Evolutionary conservation across 2,888 invertebrate genomes (phyloP), one percentile per base, ranked within the genome.

Genomic region (Pomacea canaliculata): DNA sequence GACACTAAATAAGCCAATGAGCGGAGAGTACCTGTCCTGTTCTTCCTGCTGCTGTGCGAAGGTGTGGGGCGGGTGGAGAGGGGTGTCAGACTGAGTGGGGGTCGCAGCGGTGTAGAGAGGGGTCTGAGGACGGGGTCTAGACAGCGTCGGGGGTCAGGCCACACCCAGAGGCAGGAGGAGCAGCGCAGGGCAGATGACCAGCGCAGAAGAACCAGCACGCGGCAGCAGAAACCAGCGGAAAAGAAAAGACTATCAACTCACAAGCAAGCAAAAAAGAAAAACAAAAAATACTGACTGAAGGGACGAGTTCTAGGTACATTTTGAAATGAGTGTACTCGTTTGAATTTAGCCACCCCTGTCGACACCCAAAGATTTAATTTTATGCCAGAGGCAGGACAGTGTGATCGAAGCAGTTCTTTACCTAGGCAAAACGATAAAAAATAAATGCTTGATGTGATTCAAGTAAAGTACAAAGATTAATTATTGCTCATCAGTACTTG

Each of bases 1-100:
- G 73, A 73, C 59, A 67, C 66, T 16, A 27, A 65, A 66, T 9
- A n/a, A 73, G 72, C 73, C 73, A 73, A 71, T 66, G 49, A 63
- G 63, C 65, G 62, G 37, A 48, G 23, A 70, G 60, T 70, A 71
- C 69, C 63, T 73, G 60, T 77, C 76, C 83, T 80, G 81, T 81
- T 81, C 78, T 80, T 80, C 79, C 49, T 81, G 79, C 62, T 63
- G 72, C 60, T 71, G 78, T 62, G 76, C 71, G 72, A 37, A 51
- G 76, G 77, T 49, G 74, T 76, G 27, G 81, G 80, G 59, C 78
- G 76, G 70, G 76, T 78, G 80, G 79, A 79, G 72, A 75, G 81
- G 59, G 78, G 76, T 77, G 81, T 77, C 49, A 78, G 59, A n/a
- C 51, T 67, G 51, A 65, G 62, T 49, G 69, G 69, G 74, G 74